phyloP scores from a whole-genome alignment of 2,113 vertebrate genomes.

The Alouatta palliata region DNA sequence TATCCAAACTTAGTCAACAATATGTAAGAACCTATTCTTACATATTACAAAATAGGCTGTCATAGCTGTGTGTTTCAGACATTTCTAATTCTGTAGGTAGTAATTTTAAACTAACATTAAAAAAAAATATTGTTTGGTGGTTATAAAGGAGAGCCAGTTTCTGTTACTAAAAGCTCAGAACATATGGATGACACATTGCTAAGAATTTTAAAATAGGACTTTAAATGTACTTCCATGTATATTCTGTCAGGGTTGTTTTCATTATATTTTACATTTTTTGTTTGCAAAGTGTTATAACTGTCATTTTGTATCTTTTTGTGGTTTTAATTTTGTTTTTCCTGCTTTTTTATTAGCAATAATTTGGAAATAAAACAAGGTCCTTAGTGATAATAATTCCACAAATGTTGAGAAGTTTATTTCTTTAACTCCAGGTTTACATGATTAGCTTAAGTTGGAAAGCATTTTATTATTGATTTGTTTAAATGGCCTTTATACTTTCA shows the following conservation, averaged over 20 bases:
- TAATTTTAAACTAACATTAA: slow-evolving; percentile 23
- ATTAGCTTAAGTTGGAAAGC: background rate
- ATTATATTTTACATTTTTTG: slow-evolving; percentile 19
- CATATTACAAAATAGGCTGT: slow-evolving; percentile 32
- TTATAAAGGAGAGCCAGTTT: slow-evolving; percentile 22
- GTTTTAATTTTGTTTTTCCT: slow-evolving; percentile 48
- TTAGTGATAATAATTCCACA: slow-evolving; percentile 27
- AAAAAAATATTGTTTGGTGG: slow-evolving; percentile 15
- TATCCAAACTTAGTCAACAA: background rate
- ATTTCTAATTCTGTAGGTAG: slow-evolving; percentile 25
- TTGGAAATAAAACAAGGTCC: background rate
- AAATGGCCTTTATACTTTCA: slow-evolving; percentile 23
- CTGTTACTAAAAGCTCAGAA: slow-evolving; percentile 4
- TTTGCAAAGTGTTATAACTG: background rate
- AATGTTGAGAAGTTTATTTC: background rate
- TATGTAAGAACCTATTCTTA: slow-evolving; percentile 27
- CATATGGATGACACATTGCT: background rate
- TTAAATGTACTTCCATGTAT: background rate
- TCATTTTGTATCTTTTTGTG: background rate
- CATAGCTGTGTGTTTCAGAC: background rate
- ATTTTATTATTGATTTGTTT: slow-evolving; percentile 7
- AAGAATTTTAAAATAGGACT: slow-evolving; percentile 7
- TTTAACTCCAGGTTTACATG: background rate
- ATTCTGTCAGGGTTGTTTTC: slow-evolving; percentile 36
- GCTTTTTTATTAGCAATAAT: slow-evolving; percentile 22